These are phyloP conservation scores for Bombus balteatus DNA, from an alignment of 1,140 invertebrate genomes.

Conservation along the genomic window DNA sequence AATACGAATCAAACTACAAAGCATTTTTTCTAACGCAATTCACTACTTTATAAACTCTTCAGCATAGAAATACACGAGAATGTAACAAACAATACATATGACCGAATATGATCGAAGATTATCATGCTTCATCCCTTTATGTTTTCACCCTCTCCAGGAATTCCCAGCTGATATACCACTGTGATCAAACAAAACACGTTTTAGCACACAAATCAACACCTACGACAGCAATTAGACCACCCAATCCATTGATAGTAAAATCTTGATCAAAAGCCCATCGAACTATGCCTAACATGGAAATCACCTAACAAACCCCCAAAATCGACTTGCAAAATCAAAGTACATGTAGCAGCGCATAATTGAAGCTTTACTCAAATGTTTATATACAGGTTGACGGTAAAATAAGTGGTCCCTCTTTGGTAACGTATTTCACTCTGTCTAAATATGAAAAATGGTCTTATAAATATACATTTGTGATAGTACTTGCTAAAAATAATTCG, in stretches of 20 bases:
- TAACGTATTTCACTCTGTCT: background rate
- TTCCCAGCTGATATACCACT: too few relatives aligned
- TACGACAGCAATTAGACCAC: background rate
- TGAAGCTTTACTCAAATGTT: background rate
- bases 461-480: too few relatives aligned
- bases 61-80: background rate
- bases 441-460: too few relatives aligned
- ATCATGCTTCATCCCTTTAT: background rate
- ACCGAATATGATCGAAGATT: background rate
- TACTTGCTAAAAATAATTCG: background rate
- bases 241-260: background rate
- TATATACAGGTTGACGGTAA: background rate
- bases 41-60: background rate
- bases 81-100: background rate
- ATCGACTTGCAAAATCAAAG: background rate
- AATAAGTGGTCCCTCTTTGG: background rate
- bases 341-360: background rate
- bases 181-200: background rate
- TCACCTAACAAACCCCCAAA: background rate
- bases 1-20: background rate
- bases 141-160: background rate
- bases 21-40: background rate
- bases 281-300: background rate
- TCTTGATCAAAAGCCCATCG: background rate
- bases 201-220: background rate